Percentiles rank a stretch among this genome's conserved stretches.
phyloP scores from a whole-genome alignment of 2,797 vertebrate species.

The Perodicticus potto region DNA sequence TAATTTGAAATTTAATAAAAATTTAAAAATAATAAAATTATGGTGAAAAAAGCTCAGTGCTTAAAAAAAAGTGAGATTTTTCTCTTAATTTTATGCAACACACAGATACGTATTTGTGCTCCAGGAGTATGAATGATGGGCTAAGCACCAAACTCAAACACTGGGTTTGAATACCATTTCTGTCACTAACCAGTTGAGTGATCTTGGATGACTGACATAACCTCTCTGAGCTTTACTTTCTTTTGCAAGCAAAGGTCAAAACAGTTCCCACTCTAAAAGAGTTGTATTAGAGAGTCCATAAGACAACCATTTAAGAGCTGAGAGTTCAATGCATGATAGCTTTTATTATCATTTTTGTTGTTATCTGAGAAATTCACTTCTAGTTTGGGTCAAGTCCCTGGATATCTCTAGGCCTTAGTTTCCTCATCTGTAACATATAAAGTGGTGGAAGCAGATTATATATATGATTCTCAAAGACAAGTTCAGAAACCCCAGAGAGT shows the following conservation, averaged over 20 bases:
- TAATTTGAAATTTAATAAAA: no score
- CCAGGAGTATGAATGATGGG: not conserved
- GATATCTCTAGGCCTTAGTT: not conserved
- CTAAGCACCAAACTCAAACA: not conserved
- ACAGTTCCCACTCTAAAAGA: not conserved
- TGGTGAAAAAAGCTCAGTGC: no score
- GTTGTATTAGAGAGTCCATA: not conserved
- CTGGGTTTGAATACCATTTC: not conserved
- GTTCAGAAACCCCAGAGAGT: no score
- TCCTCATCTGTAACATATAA: not conserved
- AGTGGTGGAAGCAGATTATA: not conserved
- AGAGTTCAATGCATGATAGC: not conserved
- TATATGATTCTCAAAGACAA: not conserved
- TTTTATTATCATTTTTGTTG: not conserved
- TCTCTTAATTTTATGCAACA: not conserved
- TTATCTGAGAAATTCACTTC: not conserved
- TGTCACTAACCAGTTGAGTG: not conserved
- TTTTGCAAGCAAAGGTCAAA: not conserved
- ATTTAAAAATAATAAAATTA: no score
- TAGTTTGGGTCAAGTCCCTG: not conserved
- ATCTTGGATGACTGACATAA: not conserved
- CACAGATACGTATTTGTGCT: not conserved
- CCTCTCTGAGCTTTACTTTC: conserved; percentile 22
- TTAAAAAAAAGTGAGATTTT: no score
- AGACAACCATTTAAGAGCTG: not conserved